Evolutionary conservation across 2,797 vertebrate species (phyloP), one percentile per base, ranked within the genome.

Genomic region (Ispidina picta): DNA sequence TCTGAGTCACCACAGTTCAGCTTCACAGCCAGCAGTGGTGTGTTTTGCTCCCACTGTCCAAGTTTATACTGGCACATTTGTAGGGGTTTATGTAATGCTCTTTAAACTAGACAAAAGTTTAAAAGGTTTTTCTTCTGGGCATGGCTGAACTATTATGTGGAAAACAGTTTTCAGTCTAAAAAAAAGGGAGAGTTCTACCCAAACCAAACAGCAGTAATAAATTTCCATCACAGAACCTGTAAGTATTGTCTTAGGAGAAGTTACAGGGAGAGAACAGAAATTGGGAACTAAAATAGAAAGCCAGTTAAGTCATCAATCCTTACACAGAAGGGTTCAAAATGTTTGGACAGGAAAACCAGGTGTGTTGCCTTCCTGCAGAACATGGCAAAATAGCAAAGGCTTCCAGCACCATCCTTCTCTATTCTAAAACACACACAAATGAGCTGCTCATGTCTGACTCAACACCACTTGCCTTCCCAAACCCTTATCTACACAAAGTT

Each of bases 191-290:
- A 48, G 15, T 49, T 58, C 23, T 48, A 60, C 17, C 21, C 72
- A 4, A 77, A 80, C 21, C n/a, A 14, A 89, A 52, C 3, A 65
- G 26, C 3, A 26, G 2, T 25, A 65, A 9, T 37, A 79, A 59
- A 55, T 8, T 62, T 19, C 19, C 0, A 10, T 29, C 29, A 88
- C 28, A 59, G 64, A 74, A 64, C 6, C 21, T 5, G 0, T 28
- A 78, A 41, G 4, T 9, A 18, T 5, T 46, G 19, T 10, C 82
- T 44, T 66, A 74, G 22, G 15, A 78, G 22, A 86, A 77, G 12
- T 63, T 46, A 41, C 15, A 59, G 15, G 4, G 3, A 87, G 8
- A 46, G 87, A 71, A 39, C 4, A 79, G 5, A 3, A 18, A 58
- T 43, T 62, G 18, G 10, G 15, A 18, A 60, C 5, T 63, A 64